Conservation (phyloP, 2,113 vertebrate species). For the Cricetomys ansorgei region DNA sequence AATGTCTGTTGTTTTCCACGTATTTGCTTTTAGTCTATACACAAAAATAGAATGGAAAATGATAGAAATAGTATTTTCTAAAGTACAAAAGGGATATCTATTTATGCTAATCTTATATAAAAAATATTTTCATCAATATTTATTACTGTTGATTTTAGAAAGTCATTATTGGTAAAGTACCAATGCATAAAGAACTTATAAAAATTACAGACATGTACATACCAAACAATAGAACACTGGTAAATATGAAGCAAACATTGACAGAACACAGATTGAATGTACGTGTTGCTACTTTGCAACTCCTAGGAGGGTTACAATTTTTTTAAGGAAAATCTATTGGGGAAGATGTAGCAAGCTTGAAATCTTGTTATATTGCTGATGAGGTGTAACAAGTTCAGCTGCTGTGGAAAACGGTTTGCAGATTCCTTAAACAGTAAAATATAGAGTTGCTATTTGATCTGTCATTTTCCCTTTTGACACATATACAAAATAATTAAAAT, state of each 20-base stretch:
- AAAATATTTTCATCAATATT: neutral
- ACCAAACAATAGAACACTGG: neutral
- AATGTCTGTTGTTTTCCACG: neutral
- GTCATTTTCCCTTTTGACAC: neutral
- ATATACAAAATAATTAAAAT: neutral
- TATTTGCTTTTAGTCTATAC: neutral
- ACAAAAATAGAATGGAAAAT: neutral
- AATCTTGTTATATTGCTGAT: neutral
- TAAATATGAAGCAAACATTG: neutral
- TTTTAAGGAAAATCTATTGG: neutral
- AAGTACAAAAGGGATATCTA: neutral
- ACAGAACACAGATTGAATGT: neutral
- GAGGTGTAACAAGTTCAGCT: neutral
- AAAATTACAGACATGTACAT: neutral
- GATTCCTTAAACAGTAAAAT: conserved; percentile 24
- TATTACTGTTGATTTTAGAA: neutral
- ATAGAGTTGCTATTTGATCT: neutral
- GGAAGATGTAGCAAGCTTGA: neutral
- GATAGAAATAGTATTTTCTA: neutral
- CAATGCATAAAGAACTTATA: neutral
- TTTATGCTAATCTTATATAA: neutral
- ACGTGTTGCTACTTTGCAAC: neutral
- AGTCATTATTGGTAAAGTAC: neutral
- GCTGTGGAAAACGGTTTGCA: neutral
- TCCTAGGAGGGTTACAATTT: neutral